These are phyloP conservation scores for Tychaedon coryphoeus DNA, from an alignment of 2,113 vertebrate genomes.

Conservation along the genomic window DNA sequence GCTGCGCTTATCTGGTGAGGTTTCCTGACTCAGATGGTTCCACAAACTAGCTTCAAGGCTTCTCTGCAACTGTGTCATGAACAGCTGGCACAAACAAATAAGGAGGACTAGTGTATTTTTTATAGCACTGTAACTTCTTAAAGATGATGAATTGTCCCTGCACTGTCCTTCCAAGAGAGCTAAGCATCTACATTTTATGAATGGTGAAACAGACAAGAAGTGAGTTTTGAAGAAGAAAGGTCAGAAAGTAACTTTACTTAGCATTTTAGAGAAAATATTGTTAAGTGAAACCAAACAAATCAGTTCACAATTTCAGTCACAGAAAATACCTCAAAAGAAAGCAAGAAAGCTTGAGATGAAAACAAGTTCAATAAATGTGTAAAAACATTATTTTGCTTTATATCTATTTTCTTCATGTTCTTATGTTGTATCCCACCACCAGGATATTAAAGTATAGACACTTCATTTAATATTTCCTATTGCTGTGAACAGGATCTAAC, in stretches of 20 bases:
- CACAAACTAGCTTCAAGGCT: not conserved
- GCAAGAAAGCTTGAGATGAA: not conserved
- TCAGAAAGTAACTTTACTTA: not conserved
- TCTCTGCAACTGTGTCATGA: not conserved
- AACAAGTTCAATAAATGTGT: not conserved
- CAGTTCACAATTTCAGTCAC: not conserved
- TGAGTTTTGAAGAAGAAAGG: not conserved
- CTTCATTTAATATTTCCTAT: not conserved
- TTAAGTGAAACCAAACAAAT: not conserved
- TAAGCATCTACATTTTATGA: not conserved
- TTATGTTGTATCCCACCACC: not conserved
- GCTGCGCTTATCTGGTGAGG: not conserved
- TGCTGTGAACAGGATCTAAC: not conserved
- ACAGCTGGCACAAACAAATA: not conserved
- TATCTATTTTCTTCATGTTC: not conserved
- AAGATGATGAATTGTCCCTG: not conserved
- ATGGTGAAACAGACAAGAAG: not conserved
- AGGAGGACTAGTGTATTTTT: not conserved
- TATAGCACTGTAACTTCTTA: not conserved
- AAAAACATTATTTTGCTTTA: not conserved
- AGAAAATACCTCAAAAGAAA: not conserved
- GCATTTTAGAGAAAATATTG: not conserved
- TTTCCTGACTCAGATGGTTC: not conserved
- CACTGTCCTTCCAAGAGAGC: not conserved
- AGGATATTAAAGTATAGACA: not conserved